phyloP scores from a whole-genome alignment of 1,140 invertebrate genomes.

The Carcinoscorpius rotundicauda region DNA sequence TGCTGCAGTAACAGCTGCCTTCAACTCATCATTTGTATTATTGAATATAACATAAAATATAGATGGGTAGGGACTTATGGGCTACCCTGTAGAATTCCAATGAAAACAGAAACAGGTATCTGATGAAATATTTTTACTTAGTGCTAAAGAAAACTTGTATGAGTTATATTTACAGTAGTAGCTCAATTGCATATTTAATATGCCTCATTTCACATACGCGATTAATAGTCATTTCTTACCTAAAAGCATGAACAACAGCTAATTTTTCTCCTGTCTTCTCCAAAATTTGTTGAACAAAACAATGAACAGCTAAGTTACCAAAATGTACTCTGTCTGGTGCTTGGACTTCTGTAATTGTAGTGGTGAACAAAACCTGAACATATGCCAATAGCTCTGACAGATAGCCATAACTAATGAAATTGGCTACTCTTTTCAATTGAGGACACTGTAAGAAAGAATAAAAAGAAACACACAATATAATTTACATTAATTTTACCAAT shows the following conservation, averaged over 20 bases:
- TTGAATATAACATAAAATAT: no score
- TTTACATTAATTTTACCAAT: no score
- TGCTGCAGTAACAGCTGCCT: no score
- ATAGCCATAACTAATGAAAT: constrained; percentile 55
- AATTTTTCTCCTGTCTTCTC: constrained; percentile 29
- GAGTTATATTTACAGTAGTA: no score
- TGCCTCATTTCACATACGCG: constrained; percentile 1
- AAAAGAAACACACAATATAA: constrained; percentile 3
- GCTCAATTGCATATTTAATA: background rate
- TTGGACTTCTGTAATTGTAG: constrained; percentile 43
- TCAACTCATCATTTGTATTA: no score
- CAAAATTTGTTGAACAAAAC: constrained; percentile 48
- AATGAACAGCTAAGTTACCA: constrained; percentile 52
- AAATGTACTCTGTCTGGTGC: constrained; percentile 49
- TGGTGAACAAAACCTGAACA: constrained; percentile 42
- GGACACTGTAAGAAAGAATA: constrained; percentile 38
- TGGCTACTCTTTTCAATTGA: constrained; percentile 53
- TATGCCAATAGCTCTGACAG: constrained; percentile 52
- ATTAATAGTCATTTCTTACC: constrained; percentile 10
- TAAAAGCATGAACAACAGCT: constrained; percentile 20
- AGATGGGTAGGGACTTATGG: no score
- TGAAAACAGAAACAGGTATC: no score
- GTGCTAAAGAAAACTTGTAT: no score
- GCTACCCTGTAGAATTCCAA: no score
- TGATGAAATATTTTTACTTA: no score